A percentile compares a stretch with the other conserved stretches of the same genome.
Evolutionary conservation across 2,888 invertebrate genomes (phyloP).

Genomic region (Coenonympha arcania): DNA sequence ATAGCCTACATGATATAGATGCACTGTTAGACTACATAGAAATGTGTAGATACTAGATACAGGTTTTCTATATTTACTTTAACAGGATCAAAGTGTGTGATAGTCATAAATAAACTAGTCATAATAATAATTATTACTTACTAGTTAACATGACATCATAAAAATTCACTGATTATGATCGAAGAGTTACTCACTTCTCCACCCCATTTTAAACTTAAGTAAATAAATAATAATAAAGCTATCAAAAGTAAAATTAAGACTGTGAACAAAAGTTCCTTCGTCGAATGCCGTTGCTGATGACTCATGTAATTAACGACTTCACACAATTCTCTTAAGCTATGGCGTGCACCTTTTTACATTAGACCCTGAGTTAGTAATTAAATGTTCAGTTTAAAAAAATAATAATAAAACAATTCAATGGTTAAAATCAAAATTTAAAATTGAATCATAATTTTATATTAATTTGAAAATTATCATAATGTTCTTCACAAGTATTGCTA

Average conservation of each 20-base stretch:
- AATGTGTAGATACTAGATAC: background rate
- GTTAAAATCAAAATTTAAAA: constrained; percentile 28
- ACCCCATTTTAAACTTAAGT: constrained; percentile 23
- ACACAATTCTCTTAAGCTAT: constrained; percentile 56
- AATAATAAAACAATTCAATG: constrained; percentile 1
- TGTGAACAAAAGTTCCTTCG: constrained; percentile 22
- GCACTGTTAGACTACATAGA: background rate
- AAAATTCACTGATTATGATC: constrained; percentile 1
- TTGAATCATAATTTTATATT: background rate
- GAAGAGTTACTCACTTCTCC: constrained; percentile 22
- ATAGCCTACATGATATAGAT: too few relatives aligned
- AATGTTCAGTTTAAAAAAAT: constrained; percentile 17
- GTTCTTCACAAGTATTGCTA: constrained; percentile 38
- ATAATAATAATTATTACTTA: constrained; percentile 1
- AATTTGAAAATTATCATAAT: background rate
- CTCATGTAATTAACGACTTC: constrained; percentile 16
- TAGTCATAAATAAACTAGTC: constrained; percentile 5
- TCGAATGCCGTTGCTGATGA: constrained; percentile 13
- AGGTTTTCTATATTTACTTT: background rate
- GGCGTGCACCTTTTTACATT: constrained; percentile 51
- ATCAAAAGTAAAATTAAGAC: constrained; percentile 26
- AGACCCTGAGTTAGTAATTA: constrained; percentile 52
- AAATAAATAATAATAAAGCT: constrained; percentile 30
- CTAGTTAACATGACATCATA: constrained; percentile 4
- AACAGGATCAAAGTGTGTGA: constrained; percentile 1